Evolutionary conservation across 2,113 vertebrate genomes (phyloP).

Genomic region (Poicephalus gulielmi): DNA sequence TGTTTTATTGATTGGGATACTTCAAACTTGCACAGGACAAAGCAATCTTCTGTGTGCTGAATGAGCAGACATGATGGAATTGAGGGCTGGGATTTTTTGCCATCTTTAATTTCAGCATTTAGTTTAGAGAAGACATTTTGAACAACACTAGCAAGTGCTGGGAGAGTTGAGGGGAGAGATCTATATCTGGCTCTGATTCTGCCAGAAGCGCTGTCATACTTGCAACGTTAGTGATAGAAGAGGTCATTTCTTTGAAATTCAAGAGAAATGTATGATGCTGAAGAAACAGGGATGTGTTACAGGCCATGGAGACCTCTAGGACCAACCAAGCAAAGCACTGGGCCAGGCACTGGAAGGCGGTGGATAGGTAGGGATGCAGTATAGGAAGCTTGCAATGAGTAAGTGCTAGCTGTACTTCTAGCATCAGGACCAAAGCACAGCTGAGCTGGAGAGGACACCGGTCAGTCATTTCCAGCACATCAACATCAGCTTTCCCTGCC

Average conservation of each 20-base stretch:
- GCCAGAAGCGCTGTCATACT: background rate
- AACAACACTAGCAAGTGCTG: background rate
- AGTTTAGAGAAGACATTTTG: background rate
- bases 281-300: background rate
- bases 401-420: background rate
- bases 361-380: background rate
- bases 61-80: background rate
- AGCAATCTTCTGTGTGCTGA: background rate
- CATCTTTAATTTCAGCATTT: background rate
- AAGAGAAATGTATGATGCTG: background rate
- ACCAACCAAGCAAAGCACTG: fast-evolving
- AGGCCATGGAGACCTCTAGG: background rate
- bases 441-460: background rate
- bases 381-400: background rate
- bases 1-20: slow-evolving; percentile 32
- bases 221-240: background rate
- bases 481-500: background rate
- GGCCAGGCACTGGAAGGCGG: background rate
- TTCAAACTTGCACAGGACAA: slow-evolving; percentile 14
- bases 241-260: background rate
- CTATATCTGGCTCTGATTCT: background rate
- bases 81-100: background rate
- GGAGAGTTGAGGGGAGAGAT: background rate
- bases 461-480: background rate
- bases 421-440: background rate